Conservation (phyloP, 2,113 vertebrate genomes). For the Macquaria ambigua region DNA sequence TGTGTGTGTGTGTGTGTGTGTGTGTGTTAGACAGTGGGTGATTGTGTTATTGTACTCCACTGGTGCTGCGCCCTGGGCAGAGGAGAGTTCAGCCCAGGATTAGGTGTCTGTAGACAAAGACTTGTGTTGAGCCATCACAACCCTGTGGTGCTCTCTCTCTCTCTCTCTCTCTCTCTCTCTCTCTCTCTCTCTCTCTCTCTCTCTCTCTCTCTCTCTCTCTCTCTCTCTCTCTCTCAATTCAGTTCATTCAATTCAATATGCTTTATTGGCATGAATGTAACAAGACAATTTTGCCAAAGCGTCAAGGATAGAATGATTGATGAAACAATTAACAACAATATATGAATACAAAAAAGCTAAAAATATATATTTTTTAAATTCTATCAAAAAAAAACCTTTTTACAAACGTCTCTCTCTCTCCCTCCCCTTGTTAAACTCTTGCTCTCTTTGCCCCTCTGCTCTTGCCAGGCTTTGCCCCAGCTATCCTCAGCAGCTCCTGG, state of each 20-base stretch:
- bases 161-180: background rate
- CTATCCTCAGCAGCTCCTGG: conserved; percentile 96
- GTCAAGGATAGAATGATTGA: no score
- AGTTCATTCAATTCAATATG: no score
- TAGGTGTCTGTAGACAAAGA: conserved; percentile 69
- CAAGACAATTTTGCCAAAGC: no score
- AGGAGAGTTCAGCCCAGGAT: conserved; percentile 63
- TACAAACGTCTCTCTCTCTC: background rate
- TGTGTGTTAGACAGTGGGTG: conserved; percentile 53
- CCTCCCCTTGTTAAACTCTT: conserved; percentile 16
- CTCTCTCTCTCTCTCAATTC: no score
- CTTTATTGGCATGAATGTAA: no score
- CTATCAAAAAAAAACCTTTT: no score
- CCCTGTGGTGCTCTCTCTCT: conserved; percentile 18
- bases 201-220: background rate
- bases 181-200: background rate
- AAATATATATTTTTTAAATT: no score
- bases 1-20: conserved; percentile 41
- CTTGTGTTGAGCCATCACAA: conserved; percentile 58
- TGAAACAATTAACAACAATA: no score
- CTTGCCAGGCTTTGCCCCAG: conserved; percentile 92
- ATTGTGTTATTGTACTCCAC: conserved; percentile 63
- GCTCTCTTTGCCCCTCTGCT: conserved; percentile 39
- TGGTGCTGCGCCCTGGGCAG: conserved; percentile 45
- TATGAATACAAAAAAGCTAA: no score